Percentiles rank a stretch among this genome's conserved stretches.
These are phyloP conservation scores for Misgurnus anguillicaudatus DNA, from an alignment of 2,113 vertebrate species.

Conservation along the genomic window DNA sequence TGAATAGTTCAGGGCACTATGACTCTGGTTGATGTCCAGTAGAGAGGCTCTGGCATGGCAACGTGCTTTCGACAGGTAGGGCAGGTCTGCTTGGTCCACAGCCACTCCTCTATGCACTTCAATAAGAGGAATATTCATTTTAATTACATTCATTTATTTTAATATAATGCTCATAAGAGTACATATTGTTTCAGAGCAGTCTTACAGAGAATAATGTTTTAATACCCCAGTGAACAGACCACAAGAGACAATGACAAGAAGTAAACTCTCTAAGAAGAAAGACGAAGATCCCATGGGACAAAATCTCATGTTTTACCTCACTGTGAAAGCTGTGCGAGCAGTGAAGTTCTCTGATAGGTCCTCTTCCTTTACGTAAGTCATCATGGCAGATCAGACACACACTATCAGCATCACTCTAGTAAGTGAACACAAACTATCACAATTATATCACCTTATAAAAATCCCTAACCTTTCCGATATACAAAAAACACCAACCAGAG, in stretches of 20 bases:
- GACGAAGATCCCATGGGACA: background rate
- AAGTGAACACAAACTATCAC: background rate
- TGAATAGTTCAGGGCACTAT: constrained; percentile 63
- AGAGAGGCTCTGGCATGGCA: constrained; percentile 60
- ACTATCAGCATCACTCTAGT: constrained; percentile 70
- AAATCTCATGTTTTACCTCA: constrained; percentile 55
- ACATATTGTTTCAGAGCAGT: background rate
- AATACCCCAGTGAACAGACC: background rate
- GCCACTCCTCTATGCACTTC: constrained; percentile 70
- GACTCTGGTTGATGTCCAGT: constrained; percentile 62
- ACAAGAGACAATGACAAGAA: background rate
- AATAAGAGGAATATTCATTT: background rate
- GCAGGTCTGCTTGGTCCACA: constrained; percentile 70
- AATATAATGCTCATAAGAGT: background rate
- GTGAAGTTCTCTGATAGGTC: constrained; percentile 63
- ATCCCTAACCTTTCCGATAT: background rate
- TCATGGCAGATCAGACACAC: constrained; percentile 70
- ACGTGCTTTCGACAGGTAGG: constrained; percentile 64
- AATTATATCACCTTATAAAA: background rate
- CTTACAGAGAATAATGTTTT: background rate
- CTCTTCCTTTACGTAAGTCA: constrained; percentile 57
- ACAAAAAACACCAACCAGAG: constrained; percentile 70
- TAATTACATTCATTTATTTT: background rate
- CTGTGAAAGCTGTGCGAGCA: constrained; percentile 72
- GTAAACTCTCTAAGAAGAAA: constrained; percentile 1